Evolutionary conservation across 2,113 vertebrate species (phyloP), one percentile per base, ranked within the genome.

Genomic region (Turnix velox): DNA sequence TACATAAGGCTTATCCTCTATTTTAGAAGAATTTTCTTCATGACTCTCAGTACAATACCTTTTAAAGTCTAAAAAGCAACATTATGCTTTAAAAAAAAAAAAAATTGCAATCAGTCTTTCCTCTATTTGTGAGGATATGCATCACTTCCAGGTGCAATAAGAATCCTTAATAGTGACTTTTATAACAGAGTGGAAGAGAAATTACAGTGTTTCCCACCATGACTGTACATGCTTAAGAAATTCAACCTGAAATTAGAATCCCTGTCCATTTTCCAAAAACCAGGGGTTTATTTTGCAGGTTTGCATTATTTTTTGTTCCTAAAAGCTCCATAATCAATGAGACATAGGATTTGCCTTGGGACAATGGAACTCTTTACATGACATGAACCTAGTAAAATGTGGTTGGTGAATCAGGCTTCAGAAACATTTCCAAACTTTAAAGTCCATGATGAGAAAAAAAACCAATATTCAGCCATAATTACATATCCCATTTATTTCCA

Each of bases 401-500:
- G 6, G 30, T 79, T 37, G 39, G 14, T 73, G 37, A 54, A 58
- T 43, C 66, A 79, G 48, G 46, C 37, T 86, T 88, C 71, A 87
- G 58, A 72, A 92, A 77, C 35, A 18, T 75, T 85, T 51, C 58
- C 57, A 40, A 76, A 65, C 66, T 61, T 75, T 24, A 22, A 71
- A 74, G 37, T 46, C 43, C n/a, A 40, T 0, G 0, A 40, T 0
- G 4, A 20, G 40, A 65, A 84, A 92, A 95, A 6, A 75, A 94
- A 78, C 12, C n/a, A 90, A 66, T 27, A 18, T 42, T 24, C 6
- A 0, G 13, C 49, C 57, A 8, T 46, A 52, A 55, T 63, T 78
- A 85, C 59, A 51, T 35, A 86, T 23, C 18, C 30, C 77, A 19
- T 95, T 94, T 94, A 95, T 95, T 95, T 94, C 57, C 31, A 45